A percentile compares a stretch with the other conserved stretches of the same genome.
Evolutionary conservation across 1,140 invertebrate genomes (phyloP).

Genomic region (Amyelois transitella): DNA sequence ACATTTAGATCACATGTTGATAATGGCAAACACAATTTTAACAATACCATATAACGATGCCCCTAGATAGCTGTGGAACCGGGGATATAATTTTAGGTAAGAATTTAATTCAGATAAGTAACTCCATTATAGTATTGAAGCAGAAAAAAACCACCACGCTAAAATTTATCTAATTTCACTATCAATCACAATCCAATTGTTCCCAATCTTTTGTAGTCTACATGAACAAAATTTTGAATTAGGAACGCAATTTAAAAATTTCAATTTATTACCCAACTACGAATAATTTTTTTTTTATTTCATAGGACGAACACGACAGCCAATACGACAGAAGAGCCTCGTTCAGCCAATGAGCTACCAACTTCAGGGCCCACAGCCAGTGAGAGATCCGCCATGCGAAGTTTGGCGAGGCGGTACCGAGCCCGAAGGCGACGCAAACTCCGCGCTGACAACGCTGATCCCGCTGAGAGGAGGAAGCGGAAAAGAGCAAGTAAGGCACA

Average conservation of each 20-base stretch:
- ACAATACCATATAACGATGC: background rate
- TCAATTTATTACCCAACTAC: background rate
- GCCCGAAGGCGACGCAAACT: conserved; percentile 72
- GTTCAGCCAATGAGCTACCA: conserved; percentile 73
- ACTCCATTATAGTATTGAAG: too few relatives aligned
- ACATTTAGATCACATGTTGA: too few relatives aligned
- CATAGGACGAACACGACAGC: conserved; percentile 46
- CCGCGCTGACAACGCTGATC: conserved; percentile 55
- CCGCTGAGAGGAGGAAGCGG: conserved; percentile 60
- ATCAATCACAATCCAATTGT: too few relatives aligned
- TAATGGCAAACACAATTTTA: background rate
- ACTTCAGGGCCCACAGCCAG: conserved; percentile 77
- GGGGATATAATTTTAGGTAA: background rate
- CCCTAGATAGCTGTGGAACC: background rate
- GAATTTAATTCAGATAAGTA: too few relatives aligned
- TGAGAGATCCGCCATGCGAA: conserved; percentile 83
- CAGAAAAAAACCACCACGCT: too few relatives aligned
- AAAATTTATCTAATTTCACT: too few relatives aligned
- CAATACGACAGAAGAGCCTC: conserved; percentile 61
- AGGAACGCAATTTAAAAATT: background rate
- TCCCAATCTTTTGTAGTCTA: too few relatives aligned
- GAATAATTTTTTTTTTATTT: background rate
- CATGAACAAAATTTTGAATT: too few relatives aligned
- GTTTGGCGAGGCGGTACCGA: conserved; percentile 80
- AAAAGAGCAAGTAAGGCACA: conserved; percentile 56